A percentile compares a stretch with the other conserved stretches of the same genome.
Conservation (phyloP, 53 echinoderm and acorn worm species). For the Glandiceps talaboti region DNA sequence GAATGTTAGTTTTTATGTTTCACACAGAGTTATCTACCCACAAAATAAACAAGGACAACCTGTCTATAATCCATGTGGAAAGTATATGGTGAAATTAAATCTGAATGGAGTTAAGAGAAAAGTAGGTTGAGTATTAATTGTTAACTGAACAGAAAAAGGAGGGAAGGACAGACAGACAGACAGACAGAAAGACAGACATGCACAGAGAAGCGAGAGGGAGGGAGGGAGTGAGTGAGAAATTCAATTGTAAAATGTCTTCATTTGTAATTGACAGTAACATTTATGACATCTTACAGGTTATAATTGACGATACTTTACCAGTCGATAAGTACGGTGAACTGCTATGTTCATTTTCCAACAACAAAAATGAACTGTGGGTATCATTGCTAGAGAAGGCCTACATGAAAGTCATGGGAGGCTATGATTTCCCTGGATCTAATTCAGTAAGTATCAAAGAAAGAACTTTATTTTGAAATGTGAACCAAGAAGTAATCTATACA, state of each 20-base stretch:
- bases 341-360: conserved; percentile 90
- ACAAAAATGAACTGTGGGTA: conserved; percentile 94
- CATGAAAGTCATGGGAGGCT: conserved; percentile 99
- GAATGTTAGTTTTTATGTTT: neutral
- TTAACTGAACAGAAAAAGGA: too few relatives aligned
- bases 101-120: conserved; percentile 93
- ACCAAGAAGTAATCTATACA: too few relatives aligned
- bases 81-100: conserved; percentile 84
- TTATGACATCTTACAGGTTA: conserved; percentile 34
- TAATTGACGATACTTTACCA: conserved; percentile 84
- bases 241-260: too few relatives aligned
- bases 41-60: conserved; percentile 77
- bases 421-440: conserved; percentile 96
- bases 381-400: conserved; percentile 92
- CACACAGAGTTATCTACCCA: conserved; percentile 60
- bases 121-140: too few relatives aligned
- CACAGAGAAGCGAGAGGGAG: too few relatives aligned
- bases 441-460: conserved; percentile 59
- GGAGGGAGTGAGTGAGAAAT: too few relatives aligned
- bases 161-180: too few relatives aligned
- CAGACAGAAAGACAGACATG: too few relatives aligned
- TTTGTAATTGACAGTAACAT: too few relatives aligned
- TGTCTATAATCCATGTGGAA: conserved; percentile 81
- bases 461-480: too few relatives aligned
- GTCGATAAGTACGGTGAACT: conserved; percentile 68